Evolutionary conservation across 2,888 invertebrate species (phyloP).

Genomic region (Monopis laevigella): DNA sequence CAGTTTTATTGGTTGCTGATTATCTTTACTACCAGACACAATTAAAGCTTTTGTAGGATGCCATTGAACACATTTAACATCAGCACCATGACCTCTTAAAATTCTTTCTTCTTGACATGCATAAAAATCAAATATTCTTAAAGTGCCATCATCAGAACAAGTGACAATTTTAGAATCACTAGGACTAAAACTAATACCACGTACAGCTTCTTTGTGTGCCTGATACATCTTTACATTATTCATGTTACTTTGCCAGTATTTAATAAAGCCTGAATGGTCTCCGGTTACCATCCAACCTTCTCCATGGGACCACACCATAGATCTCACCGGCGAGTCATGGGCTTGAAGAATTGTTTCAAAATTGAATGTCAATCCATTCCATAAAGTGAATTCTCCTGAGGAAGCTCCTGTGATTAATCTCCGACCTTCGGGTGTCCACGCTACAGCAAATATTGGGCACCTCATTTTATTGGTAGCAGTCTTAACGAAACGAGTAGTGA

Average conservation of each 20-base stretch:
- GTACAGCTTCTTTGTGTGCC: conserved; percentile 99
- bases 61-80: conserved; percentile 99
- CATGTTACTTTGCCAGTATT: conserved; percentile 99
- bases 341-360: conserved; percentile 99
- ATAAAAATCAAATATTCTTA: conserved; percentile 98
- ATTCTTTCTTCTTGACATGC: conserved; percentile 96
- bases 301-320: conserved; percentile 99
- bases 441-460: conserved; percentile 98
- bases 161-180: conserved; percentile 98
- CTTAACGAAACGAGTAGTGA: conserved; percentile 94
- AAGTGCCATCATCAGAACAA: conserved; percentile 99
- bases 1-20: conserved; percentile 98
- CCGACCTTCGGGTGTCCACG: conserved; percentile 99
- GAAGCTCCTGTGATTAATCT: conserved; percentile 98
- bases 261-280: conserved; percentile 98
- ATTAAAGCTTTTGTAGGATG: conserved; percentile 97
- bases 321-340: conserved; percentile 98
- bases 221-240: conserved; percentile 99
- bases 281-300: conserved; percentile 99
- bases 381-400: conserved; percentile 98
- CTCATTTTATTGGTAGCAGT: conserved; percentile 99
- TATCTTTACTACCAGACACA: conserved; percentile 98
- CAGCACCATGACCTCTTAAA: conserved; percentile 94
- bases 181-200: conserved; percentile 99
- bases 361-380: conserved; percentile 99